These are phyloP conservation scores for Spinus pinus DNA, from an alignment of 2,797 vertebrate species.

Conservation along the genomic window DNA sequence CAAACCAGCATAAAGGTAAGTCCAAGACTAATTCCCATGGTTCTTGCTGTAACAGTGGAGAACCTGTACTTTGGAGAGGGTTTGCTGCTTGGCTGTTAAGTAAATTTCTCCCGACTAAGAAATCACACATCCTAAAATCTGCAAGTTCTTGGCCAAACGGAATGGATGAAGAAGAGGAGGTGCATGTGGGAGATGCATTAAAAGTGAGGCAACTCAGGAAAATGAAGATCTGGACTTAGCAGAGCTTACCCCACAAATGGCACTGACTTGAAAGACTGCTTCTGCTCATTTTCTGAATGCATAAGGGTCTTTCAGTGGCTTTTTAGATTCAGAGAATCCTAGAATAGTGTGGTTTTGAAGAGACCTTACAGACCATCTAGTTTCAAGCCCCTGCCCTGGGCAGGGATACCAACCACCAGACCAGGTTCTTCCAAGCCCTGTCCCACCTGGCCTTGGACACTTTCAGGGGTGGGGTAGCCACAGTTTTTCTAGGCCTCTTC, in stretches of 20 bases:
- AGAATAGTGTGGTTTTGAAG: not conserved
- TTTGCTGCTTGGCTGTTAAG: not conserved
- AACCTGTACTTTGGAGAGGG: not conserved
- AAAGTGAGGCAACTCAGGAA: not conserved
- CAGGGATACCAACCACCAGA: not conserved
- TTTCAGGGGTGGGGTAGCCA: not conserved
- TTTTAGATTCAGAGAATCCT: not conserved
- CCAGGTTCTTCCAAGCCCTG: not conserved
- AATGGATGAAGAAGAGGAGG: not conserved
- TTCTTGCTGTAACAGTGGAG: not conserved
- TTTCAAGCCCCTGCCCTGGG: not conserved
- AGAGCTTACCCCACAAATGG: not conserved
- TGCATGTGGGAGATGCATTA: not conserved
- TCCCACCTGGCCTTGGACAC: not conserved
- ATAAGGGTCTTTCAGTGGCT: not conserved
- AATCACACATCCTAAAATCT: not conserved
- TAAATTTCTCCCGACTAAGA: not conserved
- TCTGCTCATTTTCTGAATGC: not conserved
- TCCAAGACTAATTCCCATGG: not conserved
- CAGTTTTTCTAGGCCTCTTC: not conserved
- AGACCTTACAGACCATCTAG: not conserved
- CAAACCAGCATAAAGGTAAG: not conserved
- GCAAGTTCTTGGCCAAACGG: not conserved
- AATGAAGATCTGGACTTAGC: not conserved
- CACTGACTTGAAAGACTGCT: not conserved